Conservation (phyloP, 1,140 invertebrate genomes). For the Brachionus manjavacas region DNA sequence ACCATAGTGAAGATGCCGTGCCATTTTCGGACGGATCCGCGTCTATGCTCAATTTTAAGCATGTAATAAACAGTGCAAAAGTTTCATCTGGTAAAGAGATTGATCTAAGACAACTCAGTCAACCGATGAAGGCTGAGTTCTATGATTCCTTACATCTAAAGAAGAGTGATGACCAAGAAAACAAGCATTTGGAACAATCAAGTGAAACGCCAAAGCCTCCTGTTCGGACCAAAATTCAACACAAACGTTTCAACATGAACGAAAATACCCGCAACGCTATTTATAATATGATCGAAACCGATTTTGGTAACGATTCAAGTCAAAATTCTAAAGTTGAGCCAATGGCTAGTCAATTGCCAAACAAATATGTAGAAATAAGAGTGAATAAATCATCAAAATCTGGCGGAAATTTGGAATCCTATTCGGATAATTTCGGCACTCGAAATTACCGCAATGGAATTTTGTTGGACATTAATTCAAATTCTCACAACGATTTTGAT, state of each 20-base stretch:
- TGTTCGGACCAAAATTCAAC: neutral
- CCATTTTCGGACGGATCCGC: neutral
- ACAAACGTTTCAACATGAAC: neutral
- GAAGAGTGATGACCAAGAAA: slow-evolving; percentile 11
- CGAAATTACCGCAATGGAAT: slow-evolving; percentile 17
- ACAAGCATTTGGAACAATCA: neutral
- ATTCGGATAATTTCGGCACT: neutral
- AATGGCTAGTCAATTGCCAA: neutral
- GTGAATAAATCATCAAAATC: neutral
- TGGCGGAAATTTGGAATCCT: neutral
- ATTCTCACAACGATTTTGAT: slow-evolving; percentile 12
- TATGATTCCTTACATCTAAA: neutral
- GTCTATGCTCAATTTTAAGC: neutral
- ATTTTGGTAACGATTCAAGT: neutral
- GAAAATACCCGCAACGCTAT: neutral
- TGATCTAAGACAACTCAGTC: slow-evolving; percentile 1
- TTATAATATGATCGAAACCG: slow-evolving; percentile 19
- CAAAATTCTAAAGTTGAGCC: neutral
- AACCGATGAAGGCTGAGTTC: neutral
- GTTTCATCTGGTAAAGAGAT: neutral
- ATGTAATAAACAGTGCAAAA: neutral
- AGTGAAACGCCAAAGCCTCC: neutral
- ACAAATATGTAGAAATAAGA: slow-evolving; percentile 27
- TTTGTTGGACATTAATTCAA: neutral
- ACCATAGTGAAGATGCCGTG: neutral